Percentiles rank a stretch among this genome's conserved stretches.
Conservation (phyloP, 2,797 vertebrate species). For the Lindbergichthys nudifrons region DNA sequence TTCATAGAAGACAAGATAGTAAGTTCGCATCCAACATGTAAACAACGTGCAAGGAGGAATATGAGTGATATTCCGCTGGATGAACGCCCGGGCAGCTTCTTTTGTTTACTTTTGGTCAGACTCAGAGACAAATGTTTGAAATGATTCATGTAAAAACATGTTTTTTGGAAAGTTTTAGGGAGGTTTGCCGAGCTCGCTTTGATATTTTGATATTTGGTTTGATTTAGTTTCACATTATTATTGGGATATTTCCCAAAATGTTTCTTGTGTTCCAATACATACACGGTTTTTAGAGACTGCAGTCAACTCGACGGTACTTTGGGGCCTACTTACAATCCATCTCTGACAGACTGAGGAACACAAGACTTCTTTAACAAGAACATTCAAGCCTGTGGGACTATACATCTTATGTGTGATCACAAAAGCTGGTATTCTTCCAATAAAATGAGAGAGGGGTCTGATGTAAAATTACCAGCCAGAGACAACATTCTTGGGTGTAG, state of each 20-base stretch:
- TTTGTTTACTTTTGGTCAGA: not conserved
- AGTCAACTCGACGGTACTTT: too few species aligned
- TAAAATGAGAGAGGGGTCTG: constrained; percentile 8
- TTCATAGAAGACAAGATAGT: not conserved
- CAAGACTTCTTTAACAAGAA: not conserved
- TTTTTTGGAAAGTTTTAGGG: constrained; percentile 4
- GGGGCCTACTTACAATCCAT: not conserved
- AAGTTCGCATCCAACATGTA: not conserved
- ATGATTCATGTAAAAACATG: not conserved
- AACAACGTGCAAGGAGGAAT: not conserved
- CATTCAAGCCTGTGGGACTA: not conserved
- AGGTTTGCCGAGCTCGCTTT: not conserved
- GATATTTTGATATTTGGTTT: not conserved
- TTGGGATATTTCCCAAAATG: too few species aligned
- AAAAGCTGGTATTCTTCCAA: constrained; percentile 11
- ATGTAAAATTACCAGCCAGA: constrained; percentile 18
- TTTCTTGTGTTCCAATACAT: too few species aligned
- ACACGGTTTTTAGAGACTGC: too few species aligned
- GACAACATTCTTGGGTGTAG: not conserved
- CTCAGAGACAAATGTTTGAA: not conserved
- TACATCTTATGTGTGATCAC: not conserved
- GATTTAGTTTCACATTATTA: not conserved
- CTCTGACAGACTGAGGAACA: not conserved
- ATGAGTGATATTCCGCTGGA: not conserved
- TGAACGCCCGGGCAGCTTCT: too few species aligned